These are phyloP conservation scores for Xiphias gladius DNA, from an alignment of 2,113 vertebrate genomes.

Conservation along the genomic window DNA sequence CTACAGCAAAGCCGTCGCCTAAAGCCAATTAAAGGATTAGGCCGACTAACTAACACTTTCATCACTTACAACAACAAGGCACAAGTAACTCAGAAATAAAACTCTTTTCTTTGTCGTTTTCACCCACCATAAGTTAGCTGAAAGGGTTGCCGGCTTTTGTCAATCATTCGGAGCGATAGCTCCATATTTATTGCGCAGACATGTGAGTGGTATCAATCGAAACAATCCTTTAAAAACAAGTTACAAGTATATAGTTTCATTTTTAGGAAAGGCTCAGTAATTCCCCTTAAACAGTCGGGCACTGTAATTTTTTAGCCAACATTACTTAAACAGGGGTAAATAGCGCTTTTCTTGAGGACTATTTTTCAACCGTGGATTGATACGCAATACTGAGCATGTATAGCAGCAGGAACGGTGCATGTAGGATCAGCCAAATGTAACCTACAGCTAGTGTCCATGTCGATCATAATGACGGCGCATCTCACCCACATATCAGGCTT, in stretches of 20 bases:
- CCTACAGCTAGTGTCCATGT: neutral
- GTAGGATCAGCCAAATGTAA: neutral
- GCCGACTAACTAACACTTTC: constrained; percentile 47
- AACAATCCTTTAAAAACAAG: too few species aligned
- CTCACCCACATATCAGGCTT: neutral
- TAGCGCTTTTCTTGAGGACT: neutral
- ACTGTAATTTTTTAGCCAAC: neutral
- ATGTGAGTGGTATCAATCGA: too few species aligned
- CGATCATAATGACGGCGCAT: neutral
- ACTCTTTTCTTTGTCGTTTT: neutral
- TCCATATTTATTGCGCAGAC: too few species aligned
- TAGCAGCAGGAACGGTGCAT: too few species aligned
- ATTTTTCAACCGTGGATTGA: neutral
- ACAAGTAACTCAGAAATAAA: constrained; percentile 5
- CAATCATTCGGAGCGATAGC: constrained; percentile 2
- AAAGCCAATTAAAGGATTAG: constrained; percentile 70
- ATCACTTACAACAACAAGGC: constrained; percentile 43
- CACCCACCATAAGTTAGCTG: neutral
- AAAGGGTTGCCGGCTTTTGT: constrained; percentile 1
- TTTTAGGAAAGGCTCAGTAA: too few species aligned
- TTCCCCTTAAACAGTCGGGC: too few species aligned
- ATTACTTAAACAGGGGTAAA: neutral
- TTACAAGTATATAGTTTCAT: too few species aligned
- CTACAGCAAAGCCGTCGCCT: constrained; percentile 53
- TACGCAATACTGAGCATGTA: neutral